These are phyloP conservation scores for Leptothorax acervorum DNA, from an alignment of 2,888 invertebrate genomes.

Conservation along the genomic window DNA sequence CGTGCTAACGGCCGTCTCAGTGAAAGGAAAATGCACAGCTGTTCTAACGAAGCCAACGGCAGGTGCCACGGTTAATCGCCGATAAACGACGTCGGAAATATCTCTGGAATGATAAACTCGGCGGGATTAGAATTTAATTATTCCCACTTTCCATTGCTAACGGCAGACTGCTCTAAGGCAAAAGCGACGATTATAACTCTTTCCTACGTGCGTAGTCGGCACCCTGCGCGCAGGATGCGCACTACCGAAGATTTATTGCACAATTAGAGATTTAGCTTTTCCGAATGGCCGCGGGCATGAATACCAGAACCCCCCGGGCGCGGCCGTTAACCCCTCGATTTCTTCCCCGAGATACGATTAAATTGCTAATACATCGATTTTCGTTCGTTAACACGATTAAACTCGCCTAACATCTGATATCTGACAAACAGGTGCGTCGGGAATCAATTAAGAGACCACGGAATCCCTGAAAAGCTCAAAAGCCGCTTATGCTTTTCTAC, in stretches of 20 bases:
- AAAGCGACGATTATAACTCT: conserved; percentile 60
- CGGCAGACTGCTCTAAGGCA: conserved; percentile 37
- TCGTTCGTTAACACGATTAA: neutral
- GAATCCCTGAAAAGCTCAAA: conserved; percentile 2
- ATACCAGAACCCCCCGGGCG: neutral
- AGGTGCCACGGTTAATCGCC: neutral
- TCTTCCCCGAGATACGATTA: neutral
- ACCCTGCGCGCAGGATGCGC: conserved; percentile 31
- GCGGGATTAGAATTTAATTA: conserved; percentile 33
- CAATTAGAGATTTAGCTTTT: conserved; percentile 59
- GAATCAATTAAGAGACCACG: neutral
- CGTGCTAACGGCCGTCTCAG: neutral
- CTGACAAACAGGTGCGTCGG: neutral
- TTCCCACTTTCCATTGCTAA: conserved; percentile 12
- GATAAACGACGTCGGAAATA: conserved; percentile 16
- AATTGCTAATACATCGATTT: conserved; percentile 20
- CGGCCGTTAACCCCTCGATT: neutral
- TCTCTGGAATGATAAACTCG: conserved; percentile 46
- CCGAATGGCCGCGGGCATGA: conserved; percentile 33
- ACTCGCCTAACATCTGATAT: neutral
- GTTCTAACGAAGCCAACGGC: neutral
- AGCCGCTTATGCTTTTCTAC: neutral
- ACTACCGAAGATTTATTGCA: conserved; percentile 57
- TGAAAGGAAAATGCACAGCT: neutral
- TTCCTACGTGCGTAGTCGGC: conserved; percentile 30